A percentile compares a stretch with the other conserved stretches of the same genome.
These are phyloP conservation scores for Ephestia elutella DNA, from an alignment of 1,140 invertebrate genomes.

Conservation along the genomic window DNA sequence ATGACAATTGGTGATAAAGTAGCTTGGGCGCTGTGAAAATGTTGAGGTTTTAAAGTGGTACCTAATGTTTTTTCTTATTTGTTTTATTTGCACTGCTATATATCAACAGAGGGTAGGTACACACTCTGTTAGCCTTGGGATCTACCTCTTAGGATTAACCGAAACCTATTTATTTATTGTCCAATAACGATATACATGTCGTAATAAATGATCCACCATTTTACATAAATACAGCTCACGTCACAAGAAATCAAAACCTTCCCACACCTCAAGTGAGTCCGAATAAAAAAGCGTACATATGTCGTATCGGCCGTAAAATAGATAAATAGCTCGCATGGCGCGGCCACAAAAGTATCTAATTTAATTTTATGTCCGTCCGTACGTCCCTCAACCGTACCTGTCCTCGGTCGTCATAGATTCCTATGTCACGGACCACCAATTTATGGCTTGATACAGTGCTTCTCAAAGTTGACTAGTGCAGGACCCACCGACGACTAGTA, in stretches of 20 bases:
- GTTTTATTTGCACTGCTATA: no score
- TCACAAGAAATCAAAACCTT: constrained; percentile 12
- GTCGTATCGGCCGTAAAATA: constrained; percentile 27
- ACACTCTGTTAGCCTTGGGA: no score
- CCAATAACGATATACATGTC: no score
- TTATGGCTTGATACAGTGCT: constrained; percentile 28
- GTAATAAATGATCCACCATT: no score
- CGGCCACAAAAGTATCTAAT: constrained; percentile 44
- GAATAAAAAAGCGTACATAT: constrained; percentile 35
- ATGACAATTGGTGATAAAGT: no score
- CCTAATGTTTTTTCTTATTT: no score
- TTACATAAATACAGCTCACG: not conserved
- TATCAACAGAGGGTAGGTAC: no score
- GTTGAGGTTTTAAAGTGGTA: no score
- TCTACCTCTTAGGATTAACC: no score
- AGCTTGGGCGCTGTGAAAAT: no score
- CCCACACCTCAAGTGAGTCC: constrained; percentile 8
- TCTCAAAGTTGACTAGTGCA: not conserved
- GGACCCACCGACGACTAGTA: no score
- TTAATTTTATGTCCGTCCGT: constrained; percentile 45
- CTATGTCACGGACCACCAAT: constrained; percentile 40
- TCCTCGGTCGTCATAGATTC: constrained; percentile 49
- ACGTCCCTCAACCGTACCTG: constrained; percentile 25
- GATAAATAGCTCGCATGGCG: constrained; percentile 36
- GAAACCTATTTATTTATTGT: no score